A percentile compares a stretch with the other conserved stretches of the same genome.
phyloP scores from a whole-genome alignment of 1,140 invertebrate species.

The Steinernema khuongi region DNA sequence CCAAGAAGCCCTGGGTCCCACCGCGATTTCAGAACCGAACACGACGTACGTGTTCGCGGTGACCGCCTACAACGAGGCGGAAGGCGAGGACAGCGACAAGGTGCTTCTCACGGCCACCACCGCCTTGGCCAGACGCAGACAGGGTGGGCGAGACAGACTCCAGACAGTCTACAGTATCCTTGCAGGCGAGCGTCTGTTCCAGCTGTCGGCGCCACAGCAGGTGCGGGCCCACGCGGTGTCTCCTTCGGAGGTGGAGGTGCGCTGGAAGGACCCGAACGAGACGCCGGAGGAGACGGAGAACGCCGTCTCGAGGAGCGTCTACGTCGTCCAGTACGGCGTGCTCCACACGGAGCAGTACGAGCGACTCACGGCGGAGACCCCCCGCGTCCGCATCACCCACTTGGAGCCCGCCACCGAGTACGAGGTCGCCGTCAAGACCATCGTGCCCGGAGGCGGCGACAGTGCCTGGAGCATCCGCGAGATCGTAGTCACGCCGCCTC shows the following conservation, averaged over 20 bases:
- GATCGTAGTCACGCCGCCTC: constrained; percentile 24
- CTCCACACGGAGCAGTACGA: constrained; percentile 29
- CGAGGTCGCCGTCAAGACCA: constrained; percentile 36
- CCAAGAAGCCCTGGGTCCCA: background rate
- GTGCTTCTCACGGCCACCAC: constrained; percentile 49
- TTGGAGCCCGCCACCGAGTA: constrained; percentile 32
- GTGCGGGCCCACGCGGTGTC: constrained; percentile 34
- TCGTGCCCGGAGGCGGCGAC: constrained; percentile 35
- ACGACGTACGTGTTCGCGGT: constrained; percentile 53
- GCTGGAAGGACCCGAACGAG: constrained; percentile 45
- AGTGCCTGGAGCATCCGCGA: constrained; percentile 41
- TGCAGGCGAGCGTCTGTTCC: constrained; percentile 15
- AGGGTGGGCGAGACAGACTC: background rate
- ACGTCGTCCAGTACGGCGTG: constrained; percentile 26
- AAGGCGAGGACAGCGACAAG: constrained; percentile 51
- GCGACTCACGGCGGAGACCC: constrained; percentile 30
- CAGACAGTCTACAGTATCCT: background rate
- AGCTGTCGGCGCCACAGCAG: constrained; percentile 31
- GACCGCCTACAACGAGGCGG: constrained; percentile 54
- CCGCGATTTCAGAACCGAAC: constrained; percentile 46
- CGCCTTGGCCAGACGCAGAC: background rate
- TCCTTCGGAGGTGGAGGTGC: constrained; percentile 34
- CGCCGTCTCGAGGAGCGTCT: constrained; percentile 7
- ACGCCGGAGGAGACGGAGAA: constrained; percentile 29
- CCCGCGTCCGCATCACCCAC: constrained; percentile 24